Percentiles rank a stretch among this genome's conserved stretches.
phyloP scores from a whole-genome alignment of 2,888 invertebrate genomes.

The Keiferia lycopersicella region DNA sequence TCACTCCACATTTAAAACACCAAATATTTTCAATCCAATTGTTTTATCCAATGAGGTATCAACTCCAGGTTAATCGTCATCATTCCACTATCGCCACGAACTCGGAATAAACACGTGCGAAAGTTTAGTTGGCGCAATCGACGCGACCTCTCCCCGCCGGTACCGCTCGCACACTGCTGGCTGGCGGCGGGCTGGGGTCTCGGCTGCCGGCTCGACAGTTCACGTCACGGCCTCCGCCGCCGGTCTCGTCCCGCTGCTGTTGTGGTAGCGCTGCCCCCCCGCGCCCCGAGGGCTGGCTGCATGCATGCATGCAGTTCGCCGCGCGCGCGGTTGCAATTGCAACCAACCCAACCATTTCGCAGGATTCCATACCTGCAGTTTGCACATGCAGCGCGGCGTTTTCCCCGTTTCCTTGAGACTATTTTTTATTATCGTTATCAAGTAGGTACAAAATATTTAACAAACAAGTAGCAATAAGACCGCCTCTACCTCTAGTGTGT shows the following conservation, averaged over 20 bases:
- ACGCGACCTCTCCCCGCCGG: slow-evolving; percentile 50
- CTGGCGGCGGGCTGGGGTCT: neutral
- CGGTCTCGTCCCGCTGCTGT: slow-evolving; percentile 6
- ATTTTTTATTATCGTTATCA: too few species aligned
- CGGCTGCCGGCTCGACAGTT: neutral
- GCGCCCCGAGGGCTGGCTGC: neutral
- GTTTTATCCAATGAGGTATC: neutral
- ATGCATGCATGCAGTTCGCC: neutral
- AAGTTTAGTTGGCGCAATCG: slow-evolving; percentile 19
- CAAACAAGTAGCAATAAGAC: neutral
- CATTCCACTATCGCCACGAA: slow-evolving; percentile 27
- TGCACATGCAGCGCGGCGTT: too few species aligned
- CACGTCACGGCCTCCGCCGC: slow-evolving; percentile 13
- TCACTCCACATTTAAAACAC: slow-evolving; percentile 30
- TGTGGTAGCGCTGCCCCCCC: neutral
- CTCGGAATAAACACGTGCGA: slow-evolving; percentile 55
- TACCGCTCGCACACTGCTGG: slow-evolving; percentile 40
- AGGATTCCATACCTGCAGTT: neutral
- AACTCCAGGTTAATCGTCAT: neutral
- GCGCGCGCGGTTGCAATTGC: neutral
- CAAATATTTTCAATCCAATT: neutral
- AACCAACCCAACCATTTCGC: neutral
- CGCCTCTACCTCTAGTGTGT: neutral
- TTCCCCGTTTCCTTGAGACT: too few species aligned
- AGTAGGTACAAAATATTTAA: too few species aligned